Evolutionary conservation across 1,140 invertebrate species (phyloP), one percentile per base, ranked within the genome.

Genomic region (Gerris buenoi): DNA sequence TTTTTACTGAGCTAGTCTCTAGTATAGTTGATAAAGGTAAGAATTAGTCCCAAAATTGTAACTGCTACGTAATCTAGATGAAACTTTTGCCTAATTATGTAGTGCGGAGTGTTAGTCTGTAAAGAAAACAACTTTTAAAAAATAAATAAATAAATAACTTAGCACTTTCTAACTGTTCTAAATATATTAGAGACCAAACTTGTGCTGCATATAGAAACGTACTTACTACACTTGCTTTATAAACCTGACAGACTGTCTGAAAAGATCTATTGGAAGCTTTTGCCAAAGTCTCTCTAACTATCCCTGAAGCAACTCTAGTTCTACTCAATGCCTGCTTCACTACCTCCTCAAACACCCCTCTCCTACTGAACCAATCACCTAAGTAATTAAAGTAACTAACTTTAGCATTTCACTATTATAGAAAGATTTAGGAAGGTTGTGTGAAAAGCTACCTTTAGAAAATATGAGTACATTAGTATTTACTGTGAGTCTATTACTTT

Each of bases 281-380:
- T 10, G 46, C 46, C 46, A 56, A n/a, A n/a, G 46, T n/a, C 46
- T 56, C 46, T n/a, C 10, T 56, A 13, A 56, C 46, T n/a, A 56
- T 56, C 10, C 46, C 46, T 56, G 46, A 56, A 56, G 46, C 46
- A n/a, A n/a, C 46, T 56, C 46, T 56, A 56, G 10, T n/a, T 56
- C 46, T 56, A n/a, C 46, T 56, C n/a, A 56, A 56, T 56, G 46
- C 46, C n/a, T 56, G 46, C n/a, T 56, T 56, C n/a, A 56, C 46
- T 56, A n/a, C 46, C 46, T 56, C 46, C 10, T 56, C 46, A 56
- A 56, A 56, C n/a, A 56, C n/a, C 46, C 46, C 46, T 56, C 46
- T 56, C 46, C 46, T 56, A 56, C 46, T 56, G n/a, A 56, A 56
- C 46, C 46, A 56, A 56, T 13, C 46, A 13, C 46, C 46, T 56